Base-by-base conservation (phyloP, 1,140 invertebrate species). In the Cyclina sinensis region DNA sequence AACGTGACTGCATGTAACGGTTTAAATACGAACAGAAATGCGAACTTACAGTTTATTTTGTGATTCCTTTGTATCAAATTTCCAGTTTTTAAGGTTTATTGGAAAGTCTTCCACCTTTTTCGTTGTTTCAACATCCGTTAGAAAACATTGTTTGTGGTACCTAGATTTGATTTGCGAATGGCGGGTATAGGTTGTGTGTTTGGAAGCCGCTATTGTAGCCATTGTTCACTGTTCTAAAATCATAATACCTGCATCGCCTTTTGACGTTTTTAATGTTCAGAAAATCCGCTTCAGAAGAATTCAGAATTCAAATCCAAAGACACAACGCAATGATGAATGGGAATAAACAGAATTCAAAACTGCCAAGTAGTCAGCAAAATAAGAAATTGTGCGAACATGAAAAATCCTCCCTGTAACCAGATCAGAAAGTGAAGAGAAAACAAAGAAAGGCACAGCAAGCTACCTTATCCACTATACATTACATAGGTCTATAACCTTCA, bases 81-180 rank as follows among this genome's bases (percentile, higher is more conserved):
- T 86, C 84, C 84, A 86, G 27, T 86, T 35, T 0, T 74, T 48
- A n/a, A 86, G 30, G 30, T 86, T 76, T 0, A 86, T 86, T 30
- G 70, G 84, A 65, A 86, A 86, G 51, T 86, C 84, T 3, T 76
- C 84, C 18, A 86, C 48, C 11, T 62, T 86, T 43, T 78, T 78
- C 27, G 48, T 74, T 24, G 84, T 86, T 62, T 76, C 51, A 24
- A 86, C 32, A 51, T 86, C 84, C 51, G 70, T 59, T 1, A 86
- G 24, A 11, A 35, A 9, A 78, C 84, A 86, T 57, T 65, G 39
- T 27, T 62, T 39, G 51, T 83, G 79, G 27, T 59, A 76, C 39
- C 65, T 89, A 48, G 81, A 84, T 32, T 84, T 84, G 0, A 84
- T 73, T 51, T 65, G 82, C 24, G 82, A 84, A 74, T 73, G 62